phyloP scores from a whole-genome alignment of 2,113 vertebrate species.

The Bos indicus region DNA sequence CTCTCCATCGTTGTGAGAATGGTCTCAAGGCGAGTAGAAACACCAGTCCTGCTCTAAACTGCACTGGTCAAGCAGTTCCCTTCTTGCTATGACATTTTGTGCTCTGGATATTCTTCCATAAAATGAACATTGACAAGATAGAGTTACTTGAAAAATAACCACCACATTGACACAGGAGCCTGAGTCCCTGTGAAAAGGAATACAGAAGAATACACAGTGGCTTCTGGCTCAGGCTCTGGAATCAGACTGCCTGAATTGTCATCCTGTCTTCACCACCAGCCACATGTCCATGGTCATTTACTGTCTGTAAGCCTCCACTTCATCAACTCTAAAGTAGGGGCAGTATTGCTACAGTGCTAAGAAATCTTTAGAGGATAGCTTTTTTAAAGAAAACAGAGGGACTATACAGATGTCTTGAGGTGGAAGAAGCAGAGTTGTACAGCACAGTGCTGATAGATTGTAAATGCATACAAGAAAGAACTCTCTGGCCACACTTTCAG shows the following conservation, averaged over 20 bases:
- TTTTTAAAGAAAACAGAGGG: neutral
- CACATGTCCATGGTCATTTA: neutral
- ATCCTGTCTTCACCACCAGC: neutral
- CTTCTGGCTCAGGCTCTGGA: neutral
- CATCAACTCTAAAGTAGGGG: neutral
- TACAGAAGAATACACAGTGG: neutral
- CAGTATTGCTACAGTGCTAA: neutral
- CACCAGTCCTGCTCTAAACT: neutral
- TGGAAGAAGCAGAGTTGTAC: neutral
- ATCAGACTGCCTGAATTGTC: neutral
- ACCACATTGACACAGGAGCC: neutral
- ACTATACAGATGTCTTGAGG: neutral
- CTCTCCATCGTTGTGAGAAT: neutral
- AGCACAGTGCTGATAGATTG: neutral
- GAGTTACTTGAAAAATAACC: neutral
- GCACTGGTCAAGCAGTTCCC: neutral
- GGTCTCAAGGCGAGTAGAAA: neutral
- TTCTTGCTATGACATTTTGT: neutral
- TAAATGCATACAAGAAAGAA: neutral
- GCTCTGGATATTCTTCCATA: neutral
- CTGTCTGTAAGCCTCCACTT: neutral
- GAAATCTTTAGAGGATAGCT: neutral
- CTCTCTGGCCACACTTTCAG: neutral
- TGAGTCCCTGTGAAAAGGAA: neutral
- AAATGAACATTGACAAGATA: neutral